Percentiles rank a stretch among this genome's conserved stretches.
These are phyloP conservation scores for Aphis craccivora DNA, from an alignment of 1,140 invertebrate genomes.

Conservation along the genomic window DNA sequence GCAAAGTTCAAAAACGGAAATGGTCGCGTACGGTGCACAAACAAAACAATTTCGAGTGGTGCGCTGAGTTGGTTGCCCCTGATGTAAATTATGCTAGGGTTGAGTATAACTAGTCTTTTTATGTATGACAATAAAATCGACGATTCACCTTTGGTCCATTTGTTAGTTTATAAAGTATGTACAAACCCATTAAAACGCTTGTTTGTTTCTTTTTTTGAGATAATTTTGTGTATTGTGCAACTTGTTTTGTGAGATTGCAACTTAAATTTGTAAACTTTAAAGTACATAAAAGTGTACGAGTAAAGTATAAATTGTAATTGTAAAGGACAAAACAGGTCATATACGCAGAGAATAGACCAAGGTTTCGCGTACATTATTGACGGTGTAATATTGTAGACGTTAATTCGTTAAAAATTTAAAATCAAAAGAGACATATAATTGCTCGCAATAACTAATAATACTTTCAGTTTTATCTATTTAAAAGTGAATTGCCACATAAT, in stretches of 20 bases:
- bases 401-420: neutral
- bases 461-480: neutral
- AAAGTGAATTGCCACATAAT: too few relatives aligned
- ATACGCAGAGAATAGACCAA: neutral
- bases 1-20: neutral
- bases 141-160: slow-evolving; percentile 7
- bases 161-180: neutral
- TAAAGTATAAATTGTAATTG: neutral
- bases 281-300: neutral
- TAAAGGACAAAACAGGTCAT: neutral
- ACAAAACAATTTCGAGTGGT: neutral
- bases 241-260: neutral
- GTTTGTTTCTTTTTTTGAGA: neutral
- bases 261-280: neutral
- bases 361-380: neutral
- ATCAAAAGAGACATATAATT: neutral
- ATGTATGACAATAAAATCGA: neutral
- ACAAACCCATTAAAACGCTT: neutral
- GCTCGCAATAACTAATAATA: neutral
- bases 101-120: neutral
- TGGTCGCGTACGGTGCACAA: neutral
- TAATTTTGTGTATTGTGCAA: neutral
- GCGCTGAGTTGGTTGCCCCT: neutral
- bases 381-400: neutral
- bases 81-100: neutral